Conservation (phyloP, 2,888 invertebrate genomes). For the Eilema depressum region DNA sequence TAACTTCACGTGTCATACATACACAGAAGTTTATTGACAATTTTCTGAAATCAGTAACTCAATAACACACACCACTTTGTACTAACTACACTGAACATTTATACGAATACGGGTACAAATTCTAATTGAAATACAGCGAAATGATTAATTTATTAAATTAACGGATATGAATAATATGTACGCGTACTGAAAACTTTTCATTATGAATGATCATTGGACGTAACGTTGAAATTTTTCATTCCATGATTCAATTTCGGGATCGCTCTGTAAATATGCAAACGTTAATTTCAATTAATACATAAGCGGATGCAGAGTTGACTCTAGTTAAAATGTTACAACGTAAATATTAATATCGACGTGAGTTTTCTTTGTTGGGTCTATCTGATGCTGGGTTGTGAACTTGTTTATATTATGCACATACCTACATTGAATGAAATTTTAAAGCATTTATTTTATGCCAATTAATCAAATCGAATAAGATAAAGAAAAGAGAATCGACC, state of each 20-base stretch:
- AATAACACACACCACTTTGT: neutral
- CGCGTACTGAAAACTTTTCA: slow-evolving; percentile 13
- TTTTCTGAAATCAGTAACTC: neutral
- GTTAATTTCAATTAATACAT: slow-evolving; percentile 51
- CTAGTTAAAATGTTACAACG: slow-evolving; percentile 28
- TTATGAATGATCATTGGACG: slow-evolving; percentile 10
- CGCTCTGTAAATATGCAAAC: slow-evolving; percentile 38
- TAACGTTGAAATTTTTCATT: slow-evolving; percentile 29
- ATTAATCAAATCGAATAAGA: too few relatives aligned
- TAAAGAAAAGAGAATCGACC: too few relatives aligned
- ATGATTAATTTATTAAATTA: slow-evolving; percentile 8
- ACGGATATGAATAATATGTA: slow-evolving; percentile 5
- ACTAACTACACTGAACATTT: neutral
- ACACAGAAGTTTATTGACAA: too few relatives aligned
- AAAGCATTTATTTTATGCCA: too few relatives aligned
- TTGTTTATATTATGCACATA: neutral
- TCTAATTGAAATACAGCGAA: neutral
- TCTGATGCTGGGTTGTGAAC: neutral
- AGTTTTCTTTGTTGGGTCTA: neutral
- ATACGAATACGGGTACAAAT: neutral
- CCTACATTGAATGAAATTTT: neutral
- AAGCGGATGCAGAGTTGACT: slow-evolving; percentile 27
- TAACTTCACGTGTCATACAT: too few relatives aligned
- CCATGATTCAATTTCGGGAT: slow-evolving; percentile 32
- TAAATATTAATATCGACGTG: slow-evolving; percentile 33